Percentiles rank a stretch among this genome's conserved stretches.
These are phyloP conservation scores for Oxygymnocypris stewartii DNA, from an alignment of 2,113 vertebrate species.

Conservation along the genomic window DNA sequence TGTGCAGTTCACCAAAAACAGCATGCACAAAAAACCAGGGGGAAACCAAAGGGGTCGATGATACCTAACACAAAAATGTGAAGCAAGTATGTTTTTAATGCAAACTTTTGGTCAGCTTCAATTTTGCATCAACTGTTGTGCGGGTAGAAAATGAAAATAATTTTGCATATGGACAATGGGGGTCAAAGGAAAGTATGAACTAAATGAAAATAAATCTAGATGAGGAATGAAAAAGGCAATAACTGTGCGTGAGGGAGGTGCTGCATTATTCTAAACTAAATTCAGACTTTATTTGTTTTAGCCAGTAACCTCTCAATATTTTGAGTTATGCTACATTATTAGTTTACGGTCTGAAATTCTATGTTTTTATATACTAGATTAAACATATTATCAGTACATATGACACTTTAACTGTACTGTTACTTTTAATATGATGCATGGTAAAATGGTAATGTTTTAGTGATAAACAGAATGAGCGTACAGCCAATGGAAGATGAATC, in stretches of 20 bases:
- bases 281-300: background rate
- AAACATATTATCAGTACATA: background rate
- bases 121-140: constrained; percentile 58
- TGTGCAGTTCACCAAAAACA: constrained; percentile 44
- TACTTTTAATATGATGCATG: constrained; percentile 4
- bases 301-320: background rate
- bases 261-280: background rate
- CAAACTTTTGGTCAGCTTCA: constrained; percentile 27
- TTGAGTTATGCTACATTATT: background rate
- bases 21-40: constrained; percentile 59
- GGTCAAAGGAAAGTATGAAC: constrained; percentile 68
- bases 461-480: constrained; percentile 5
- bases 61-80: constrained; percentile 57
- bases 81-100: constrained; percentile 55
- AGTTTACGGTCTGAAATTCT: background rate
- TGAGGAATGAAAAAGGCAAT: constrained; percentile 57
- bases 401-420: background rate
- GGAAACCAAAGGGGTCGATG: constrained; percentile 59
- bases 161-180: constrained; percentile 57
- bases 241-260: constrained; percentile 46
- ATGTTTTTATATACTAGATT: background rate
- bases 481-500: constrained; percentile 3
- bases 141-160: constrained; percentile 50
- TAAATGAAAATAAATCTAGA: constrained; percentile 59
- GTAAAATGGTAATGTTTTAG: constrained; percentile 26